phyloP scores from a whole-genome alignment of 64 coral and sea anemone species.

The Platygyra sinensis region DNA sequence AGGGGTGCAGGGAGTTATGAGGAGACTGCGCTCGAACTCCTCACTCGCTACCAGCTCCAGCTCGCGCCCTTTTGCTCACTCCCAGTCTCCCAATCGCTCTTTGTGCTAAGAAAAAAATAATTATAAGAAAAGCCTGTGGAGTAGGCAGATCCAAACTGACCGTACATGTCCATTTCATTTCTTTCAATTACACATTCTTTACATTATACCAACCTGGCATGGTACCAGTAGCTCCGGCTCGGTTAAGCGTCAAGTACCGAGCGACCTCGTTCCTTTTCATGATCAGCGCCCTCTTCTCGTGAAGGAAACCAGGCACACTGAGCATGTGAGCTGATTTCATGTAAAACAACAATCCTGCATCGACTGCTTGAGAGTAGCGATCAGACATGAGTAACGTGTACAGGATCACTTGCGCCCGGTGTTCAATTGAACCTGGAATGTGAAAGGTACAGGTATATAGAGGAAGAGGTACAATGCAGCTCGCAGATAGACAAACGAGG shows the following conservation, averaged over 20 bases:
- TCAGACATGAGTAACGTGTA: conserved; percentile 89
- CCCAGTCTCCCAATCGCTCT: no score
- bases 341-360: conserved; percentile 86
- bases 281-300: conserved; percentile 89
- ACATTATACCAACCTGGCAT: conserved; percentile 86
- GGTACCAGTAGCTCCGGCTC: conserved; percentile 57
- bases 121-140: no score
- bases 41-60: no score
- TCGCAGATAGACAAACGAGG: no score
- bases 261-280: conserved; percentile 97
- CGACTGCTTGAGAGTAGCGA: conserved; percentile 74
- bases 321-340: conserved; percentile 86
- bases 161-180: no score
- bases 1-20: no score
- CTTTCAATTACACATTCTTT: neutral
- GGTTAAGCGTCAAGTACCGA: conserved; percentile 80
- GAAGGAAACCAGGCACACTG: conserved; percentile 77
- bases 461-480: neutral
- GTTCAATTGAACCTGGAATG: conserved; percentile 83
- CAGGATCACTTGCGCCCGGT: conserved; percentile 93
- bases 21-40: no score
- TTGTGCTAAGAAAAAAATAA: no score
- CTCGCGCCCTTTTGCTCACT: no score
- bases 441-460: neutral
- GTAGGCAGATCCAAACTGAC: no score